These are phyloP conservation scores for Sarcophaga subvicina DNA, from an alignment of 2,888 invertebrate species.

Conservation along the genomic window DNA sequence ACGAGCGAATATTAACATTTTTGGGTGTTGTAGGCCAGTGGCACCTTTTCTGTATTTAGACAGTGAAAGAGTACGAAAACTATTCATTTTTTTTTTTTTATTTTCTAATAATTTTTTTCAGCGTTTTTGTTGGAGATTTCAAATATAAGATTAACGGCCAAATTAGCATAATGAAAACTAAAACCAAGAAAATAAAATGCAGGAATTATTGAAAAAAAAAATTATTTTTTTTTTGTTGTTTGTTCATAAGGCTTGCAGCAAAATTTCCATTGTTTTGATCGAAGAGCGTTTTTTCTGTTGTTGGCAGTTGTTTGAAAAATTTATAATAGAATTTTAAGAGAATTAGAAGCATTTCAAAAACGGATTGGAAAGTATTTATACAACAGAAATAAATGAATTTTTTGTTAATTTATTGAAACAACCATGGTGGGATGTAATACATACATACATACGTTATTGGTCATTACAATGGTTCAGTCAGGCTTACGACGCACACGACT, in stretches of 20 bases:
- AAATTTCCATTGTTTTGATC: too few relatives aligned
- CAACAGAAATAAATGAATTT: too few relatives aligned
- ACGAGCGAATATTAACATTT: conserved; percentile 19
- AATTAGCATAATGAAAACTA: conserved; percentile 66
- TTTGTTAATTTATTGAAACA: too few relatives aligned
- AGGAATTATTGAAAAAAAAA: background rate
- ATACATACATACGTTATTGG: too few relatives aligned
- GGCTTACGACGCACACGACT: too few relatives aligned
- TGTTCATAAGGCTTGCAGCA: background rate
- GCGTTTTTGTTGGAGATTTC: conserved; percentile 43
- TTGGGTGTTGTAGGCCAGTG: conserved; percentile 64
- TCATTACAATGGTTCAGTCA: too few relatives aligned
- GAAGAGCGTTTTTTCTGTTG: background rate
- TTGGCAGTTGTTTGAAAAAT: conserved; percentile 35
- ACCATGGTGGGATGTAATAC: too few relatives aligned
- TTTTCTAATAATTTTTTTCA: background rate
- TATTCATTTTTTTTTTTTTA: conserved; percentile 25
- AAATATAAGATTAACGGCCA: conserved; percentile 62
- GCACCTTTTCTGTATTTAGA: conserved; percentile 53
- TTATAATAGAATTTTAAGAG: background rate
- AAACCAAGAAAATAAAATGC: conserved; percentile 33
- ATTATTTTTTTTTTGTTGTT: background rate
- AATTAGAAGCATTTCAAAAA: too few relatives aligned
- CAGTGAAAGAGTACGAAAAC: background rate
- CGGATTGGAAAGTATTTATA: too few relatives aligned